These are phyloP conservation scores for Brachypodius melanocephalos DNA, from an alignment of 2,113 vertebrate genomes.

Conservation along the genomic window DNA sequence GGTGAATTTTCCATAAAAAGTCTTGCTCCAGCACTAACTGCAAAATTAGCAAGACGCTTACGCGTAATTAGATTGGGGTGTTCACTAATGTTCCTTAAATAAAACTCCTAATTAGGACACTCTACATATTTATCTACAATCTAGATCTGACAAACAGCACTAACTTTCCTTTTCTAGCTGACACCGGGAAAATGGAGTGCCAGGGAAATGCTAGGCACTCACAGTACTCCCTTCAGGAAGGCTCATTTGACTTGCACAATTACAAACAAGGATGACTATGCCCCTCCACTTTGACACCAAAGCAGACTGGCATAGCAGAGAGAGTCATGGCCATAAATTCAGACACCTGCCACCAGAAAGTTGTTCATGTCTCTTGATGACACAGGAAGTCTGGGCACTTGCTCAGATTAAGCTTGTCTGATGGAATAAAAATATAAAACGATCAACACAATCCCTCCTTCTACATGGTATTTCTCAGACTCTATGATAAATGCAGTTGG, in stretches of 20 bases:
- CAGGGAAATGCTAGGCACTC: neutral
- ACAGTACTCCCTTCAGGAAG: neutral
- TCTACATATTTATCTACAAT: neutral
- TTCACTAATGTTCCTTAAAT: conserved; percentile 11
- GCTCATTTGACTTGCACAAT: neutral
- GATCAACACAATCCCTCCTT: neutral
- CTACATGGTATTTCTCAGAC: neutral
- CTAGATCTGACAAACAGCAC: neutral
- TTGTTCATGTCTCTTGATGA: neutral
- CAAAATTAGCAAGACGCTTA: conserved; percentile 33
- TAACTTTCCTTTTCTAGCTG: neutral
- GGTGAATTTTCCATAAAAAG: neutral
- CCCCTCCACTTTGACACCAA: neutral
- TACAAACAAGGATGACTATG: neutral
- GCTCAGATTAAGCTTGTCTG: neutral
- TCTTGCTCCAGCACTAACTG: neutral
- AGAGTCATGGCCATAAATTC: neutral
- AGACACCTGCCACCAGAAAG: neutral
- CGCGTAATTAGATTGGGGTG: neutral
- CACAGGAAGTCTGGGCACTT: neutral
- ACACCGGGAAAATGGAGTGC: neutral
- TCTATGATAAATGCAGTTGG: neutral
- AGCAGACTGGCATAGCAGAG: neutral
- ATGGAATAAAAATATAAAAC: neutral
- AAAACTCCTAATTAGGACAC: conserved; percentile 43